phyloP scores from a whole-genome alignment of 2,797 vertebrate genomes.

The Anguilla pacifica region DNA sequence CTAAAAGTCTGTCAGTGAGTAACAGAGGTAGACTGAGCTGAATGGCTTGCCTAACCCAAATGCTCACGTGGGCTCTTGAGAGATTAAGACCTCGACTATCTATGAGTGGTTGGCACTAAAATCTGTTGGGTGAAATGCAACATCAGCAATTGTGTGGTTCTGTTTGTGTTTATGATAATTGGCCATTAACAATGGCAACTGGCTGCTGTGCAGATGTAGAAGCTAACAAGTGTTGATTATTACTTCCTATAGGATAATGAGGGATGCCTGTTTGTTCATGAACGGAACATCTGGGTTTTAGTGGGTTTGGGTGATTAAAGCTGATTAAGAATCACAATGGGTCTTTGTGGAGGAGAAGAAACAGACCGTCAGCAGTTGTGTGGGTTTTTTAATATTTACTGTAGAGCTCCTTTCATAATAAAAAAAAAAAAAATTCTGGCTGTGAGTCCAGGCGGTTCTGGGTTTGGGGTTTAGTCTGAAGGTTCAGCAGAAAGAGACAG shows the following conservation, averaged over 20 bases:
- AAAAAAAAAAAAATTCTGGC: background rate
- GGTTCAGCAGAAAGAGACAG: constrained; percentile 78
- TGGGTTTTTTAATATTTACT: background rate
- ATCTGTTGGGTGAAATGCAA: background rate
- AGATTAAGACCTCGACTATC: background rate
- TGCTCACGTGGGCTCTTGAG: background rate
- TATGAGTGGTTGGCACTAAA: background rate
- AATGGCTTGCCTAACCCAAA: background rate
- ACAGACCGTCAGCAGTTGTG: background rate
- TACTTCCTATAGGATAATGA: background rate
- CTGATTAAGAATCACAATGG: constrained; percentile 14
- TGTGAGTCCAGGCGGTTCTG: constrained; percentile 69
- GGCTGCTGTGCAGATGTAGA: background rate
- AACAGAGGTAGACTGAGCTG: too few species aligned
- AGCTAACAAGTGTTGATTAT: background rate
- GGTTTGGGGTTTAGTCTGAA: constrained; percentile 80
- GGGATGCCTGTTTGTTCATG: constrained; percentile 1
- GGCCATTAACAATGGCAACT: background rate
- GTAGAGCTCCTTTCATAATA: background rate
- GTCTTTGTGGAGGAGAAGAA: background rate
- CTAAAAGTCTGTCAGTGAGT: too few species aligned
- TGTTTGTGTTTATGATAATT: background rate
- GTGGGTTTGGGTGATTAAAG: constrained; percentile 8
- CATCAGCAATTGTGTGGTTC: background rate
- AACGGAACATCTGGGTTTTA: constrained; percentile 12